phyloP scores from a whole-genome alignment of 2,113 vertebrate species.

The Balaeniceps rex region DNA sequence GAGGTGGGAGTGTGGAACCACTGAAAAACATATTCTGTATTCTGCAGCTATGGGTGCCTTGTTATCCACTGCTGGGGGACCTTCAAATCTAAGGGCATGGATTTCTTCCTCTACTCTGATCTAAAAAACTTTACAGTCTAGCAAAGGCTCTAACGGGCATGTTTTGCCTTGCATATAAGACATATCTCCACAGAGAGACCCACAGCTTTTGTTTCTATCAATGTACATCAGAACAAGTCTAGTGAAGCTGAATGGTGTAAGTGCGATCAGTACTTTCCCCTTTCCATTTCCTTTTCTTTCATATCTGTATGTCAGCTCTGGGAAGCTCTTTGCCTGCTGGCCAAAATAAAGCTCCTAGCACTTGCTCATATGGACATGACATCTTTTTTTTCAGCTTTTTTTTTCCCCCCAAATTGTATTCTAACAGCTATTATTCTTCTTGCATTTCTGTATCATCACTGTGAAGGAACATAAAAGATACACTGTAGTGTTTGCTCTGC shows the following conservation, averaged over 20 bases:
- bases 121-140: background rate
- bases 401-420: background rate
- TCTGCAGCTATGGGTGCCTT: background rate
- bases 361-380: background rate
- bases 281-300: background rate
- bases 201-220: background rate
- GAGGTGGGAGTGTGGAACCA: background rate
- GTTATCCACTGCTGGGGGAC: background rate
- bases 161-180: background rate
- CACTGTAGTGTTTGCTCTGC: background rate
- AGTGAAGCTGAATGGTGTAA: background rate
- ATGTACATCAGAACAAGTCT: background rate
- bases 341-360: background rate
- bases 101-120: background rate
- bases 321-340: background rate
- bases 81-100: background rate
- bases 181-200: background rate
- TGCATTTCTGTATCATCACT: background rate
- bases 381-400: background rate
- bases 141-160: background rate
- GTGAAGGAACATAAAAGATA: background rate
- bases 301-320: background rate
- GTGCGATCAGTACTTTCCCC: background rate
- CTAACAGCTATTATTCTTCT: background rate
- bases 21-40: background rate